These are phyloP conservation scores for Biston stratarius DNA, from an alignment of 2,888 invertebrate genomes.

Conservation along the genomic window DNA sequence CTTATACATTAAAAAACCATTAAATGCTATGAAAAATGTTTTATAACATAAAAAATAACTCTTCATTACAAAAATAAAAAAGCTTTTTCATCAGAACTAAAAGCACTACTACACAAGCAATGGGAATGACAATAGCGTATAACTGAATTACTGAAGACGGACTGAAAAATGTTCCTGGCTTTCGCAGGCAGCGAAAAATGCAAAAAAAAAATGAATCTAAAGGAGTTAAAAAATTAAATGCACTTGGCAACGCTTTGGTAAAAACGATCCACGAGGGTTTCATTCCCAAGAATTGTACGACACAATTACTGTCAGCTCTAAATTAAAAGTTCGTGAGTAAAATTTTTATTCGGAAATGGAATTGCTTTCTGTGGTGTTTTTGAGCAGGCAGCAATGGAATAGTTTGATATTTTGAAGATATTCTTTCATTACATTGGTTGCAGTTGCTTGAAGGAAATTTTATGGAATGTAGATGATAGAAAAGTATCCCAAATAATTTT, in stretches of 20 bases:
- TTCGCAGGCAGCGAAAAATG: not conserved
- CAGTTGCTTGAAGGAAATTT: not conserved
- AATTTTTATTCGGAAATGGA: not conserved
- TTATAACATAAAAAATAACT: not conserved
- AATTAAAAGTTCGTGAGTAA: not conserved
- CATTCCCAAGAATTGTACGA: not conserved
- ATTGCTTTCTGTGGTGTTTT: not conserved
- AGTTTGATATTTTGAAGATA: not conserved
- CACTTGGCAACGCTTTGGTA: slow-evolving; percentile 7
- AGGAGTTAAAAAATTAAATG: slow-evolving; percentile 3
- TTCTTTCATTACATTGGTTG: not conserved
- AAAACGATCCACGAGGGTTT: not conserved
- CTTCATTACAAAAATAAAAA: not conserved
- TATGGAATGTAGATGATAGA: no score
- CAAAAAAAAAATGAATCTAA: not conserved
- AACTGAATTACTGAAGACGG: slow-evolving; percentile 7
- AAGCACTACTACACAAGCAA: not conserved
- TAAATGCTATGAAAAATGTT: no score
- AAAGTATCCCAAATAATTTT: no score
- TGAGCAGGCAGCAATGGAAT: slow-evolving; percentile 1
- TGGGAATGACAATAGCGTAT: not conserved
- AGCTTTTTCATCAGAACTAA: slow-evolving; percentile 6
- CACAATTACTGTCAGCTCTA: not conserved
- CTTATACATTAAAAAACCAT: no score
- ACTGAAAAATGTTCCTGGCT: not conserved